Base-by-base conservation (phyloP, 1,140 invertebrate genomes). In the Chrysoperla carnea region DNA sequence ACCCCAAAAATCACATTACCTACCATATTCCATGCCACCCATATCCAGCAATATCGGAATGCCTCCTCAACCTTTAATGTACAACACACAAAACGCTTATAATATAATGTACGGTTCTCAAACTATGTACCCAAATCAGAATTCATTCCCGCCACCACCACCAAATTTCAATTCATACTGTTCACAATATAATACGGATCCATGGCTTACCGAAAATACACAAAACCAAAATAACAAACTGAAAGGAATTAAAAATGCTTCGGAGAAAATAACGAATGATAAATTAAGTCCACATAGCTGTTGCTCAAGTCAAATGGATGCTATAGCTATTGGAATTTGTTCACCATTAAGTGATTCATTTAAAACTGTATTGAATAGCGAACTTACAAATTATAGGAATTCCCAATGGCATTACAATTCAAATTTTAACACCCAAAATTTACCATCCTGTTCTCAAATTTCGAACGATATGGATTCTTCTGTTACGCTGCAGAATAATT, bases 381-480 rank as follows among this genome's bases (percentile, higher is more conserved):
- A 50, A 17, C 36, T 42, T 12, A 23, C 17, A 23, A 48, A 43
- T 39, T 48, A 46, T 44, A 50, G 31, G 6, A 33, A 41, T 41
- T 37, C 41, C 27, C 50, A 50, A 27, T 50, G 44, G 41, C 44
- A 35, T 37, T 47, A 41, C 41, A 39, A 38, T 31, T 37, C 33
- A 15, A 44, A 47, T 37, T 51, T 43, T 35, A 44, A 40, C 40
- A 41, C 35, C 38, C 45, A 50, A 43, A 51, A 53, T 6, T 53
- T 48, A 41, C 49, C 54, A 13, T 51, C 56, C 12, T 58, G 56
- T 47, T 52, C 54, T 5, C 54, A 56, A 40, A 41, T 50, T 6
- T 29, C 41, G 27, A 12, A n/a, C 33, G 37, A 37, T 15, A 29
- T 29, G 13, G 40, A 43, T 15, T 29, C 28, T 43, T 29, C 29